Evolutionary conservation across 2,113 vertebrate genomes (phyloP), one percentile per base, ranked within the genome.

Genomic region (Vidua chalybeata): DNA sequence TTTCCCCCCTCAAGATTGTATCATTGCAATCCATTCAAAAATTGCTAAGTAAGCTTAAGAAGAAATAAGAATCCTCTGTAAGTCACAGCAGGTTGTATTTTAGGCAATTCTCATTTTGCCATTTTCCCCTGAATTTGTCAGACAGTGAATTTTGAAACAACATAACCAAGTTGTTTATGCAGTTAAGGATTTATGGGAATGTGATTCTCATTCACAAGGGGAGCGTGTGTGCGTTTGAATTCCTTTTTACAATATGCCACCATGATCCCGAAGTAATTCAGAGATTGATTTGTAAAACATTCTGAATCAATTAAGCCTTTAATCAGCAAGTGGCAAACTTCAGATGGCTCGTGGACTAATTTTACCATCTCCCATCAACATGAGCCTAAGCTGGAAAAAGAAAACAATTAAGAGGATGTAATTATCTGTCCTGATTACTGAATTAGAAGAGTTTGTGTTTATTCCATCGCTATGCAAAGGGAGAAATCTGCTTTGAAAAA

Each of bases 261-360:
- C 95, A 6, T 37, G 83, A 87, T 97, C 96, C 95, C 49, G 55
- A 89, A 97, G 96, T 97, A 96, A 97, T 97, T 97, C 97, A 55
- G 83, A 92, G 97, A 98, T 96, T 97, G 98, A 98, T 98, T 97
- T 97, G 96, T 97, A 95, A 97, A 98, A 95, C 97, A 91, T 96
- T 97, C 97, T 45, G 96, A 98, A 98, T 97, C 97, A 97, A 98
- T 98, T 98, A 98, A 94, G 75, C 87, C 91, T 97, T 97, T 98
- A 98, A 98, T 98, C 98, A 98, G 96, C 95, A 94, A 97, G 96
- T 48, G 28, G 97, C 96, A 97, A 97, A 97, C 96, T 98, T 97
- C 96, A 91, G 94, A 90, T 96, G 97, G 97, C 94, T 97, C 7
- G 71, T 96, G 97, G 97, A 97, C 97, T 98, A 96, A 98, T 98